Percentiles rank a stretch among this genome's conserved stretches.
These are phyloP conservation scores for Schlechtendalia chinensis DNA, from an alignment of 1,140 invertebrate genomes.

Conservation along the genomic window DNA sequence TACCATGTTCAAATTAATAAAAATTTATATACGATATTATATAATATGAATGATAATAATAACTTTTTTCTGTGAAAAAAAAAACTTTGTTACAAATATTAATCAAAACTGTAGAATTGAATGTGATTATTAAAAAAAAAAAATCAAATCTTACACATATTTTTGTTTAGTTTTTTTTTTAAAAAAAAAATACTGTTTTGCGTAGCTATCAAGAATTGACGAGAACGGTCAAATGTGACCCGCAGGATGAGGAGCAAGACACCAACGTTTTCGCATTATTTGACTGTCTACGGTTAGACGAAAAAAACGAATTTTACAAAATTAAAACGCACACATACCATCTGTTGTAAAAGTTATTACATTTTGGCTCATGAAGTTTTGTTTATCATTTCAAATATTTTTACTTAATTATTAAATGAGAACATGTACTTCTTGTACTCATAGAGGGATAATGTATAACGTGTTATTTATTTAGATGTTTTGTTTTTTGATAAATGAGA, in stretches of 20 bases:
- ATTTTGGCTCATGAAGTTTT: constrained; percentile 31
- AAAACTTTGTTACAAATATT: constrained; percentile 30
- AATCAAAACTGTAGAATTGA: constrained; percentile 34
- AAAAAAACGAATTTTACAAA: constrained; percentile 39
- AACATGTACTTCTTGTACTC: constrained; percentile 20
- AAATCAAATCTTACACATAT: constrained; percentile 20
- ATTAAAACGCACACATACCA: constrained; percentile 9
- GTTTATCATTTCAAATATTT: constrained; percentile 14
- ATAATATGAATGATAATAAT: constrained; percentile 5
- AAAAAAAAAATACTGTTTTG: constrained; percentile 33
- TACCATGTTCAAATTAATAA: constrained; percentile 28
- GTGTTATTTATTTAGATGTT: constrained; percentile 29
- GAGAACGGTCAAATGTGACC: constrained; percentile 47
- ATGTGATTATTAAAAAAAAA: constrained; percentile 43
- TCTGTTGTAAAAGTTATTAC: constrained; percentile 38
- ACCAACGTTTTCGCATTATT: constrained; percentile 22
- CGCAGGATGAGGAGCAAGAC: constrained; percentile 15
- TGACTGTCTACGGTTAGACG: constrained; percentile 30
- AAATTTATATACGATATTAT: constrained; percentile 3
- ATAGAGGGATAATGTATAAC: constrained; percentile 32
- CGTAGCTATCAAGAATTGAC: constrained; percentile 50
- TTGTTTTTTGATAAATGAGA: constrained; percentile 42
- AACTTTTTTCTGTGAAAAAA: constrained; percentile 14
- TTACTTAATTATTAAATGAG: constrained; percentile 24
- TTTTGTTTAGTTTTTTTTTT: constrained; percentile 32